Conservation (phyloP, 2,888 invertebrate species). For the Aleiodes alternator region DNA sequence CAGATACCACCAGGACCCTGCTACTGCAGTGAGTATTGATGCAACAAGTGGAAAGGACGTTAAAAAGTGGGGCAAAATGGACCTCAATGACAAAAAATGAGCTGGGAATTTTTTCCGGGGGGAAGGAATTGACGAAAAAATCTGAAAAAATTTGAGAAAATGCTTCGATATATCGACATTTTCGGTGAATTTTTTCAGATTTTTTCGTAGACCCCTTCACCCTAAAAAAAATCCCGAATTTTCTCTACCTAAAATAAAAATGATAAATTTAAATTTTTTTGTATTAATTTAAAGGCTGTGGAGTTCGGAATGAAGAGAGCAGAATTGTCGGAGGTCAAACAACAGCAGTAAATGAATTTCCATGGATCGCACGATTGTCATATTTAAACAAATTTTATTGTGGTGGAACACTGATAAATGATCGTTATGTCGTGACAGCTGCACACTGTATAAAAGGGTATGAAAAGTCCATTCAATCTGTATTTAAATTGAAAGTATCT, state of each 20-base stretch:
- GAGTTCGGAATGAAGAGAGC: constrained; percentile 87
- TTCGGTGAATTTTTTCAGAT: too few relatives aligned
- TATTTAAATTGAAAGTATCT: background rate
- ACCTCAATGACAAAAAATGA: too few relatives aligned
- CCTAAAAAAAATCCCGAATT: too few relatives aligned
- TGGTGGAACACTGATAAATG: constrained; percentile 91
- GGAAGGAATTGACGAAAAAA: too few relatives aligned
- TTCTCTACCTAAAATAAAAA: background rate
- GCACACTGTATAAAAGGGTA: constrained; percentile 95
- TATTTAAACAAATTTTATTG: constrained; percentile 94
- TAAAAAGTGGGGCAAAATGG: too few relatives aligned
- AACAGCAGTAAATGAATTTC: constrained; percentile 87
- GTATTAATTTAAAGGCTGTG: constrained; percentile 81
- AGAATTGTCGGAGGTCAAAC: constrained; percentile 90
- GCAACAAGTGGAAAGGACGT: background rate
- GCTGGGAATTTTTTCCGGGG: too few relatives aligned
- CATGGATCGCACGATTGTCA: constrained; percentile 91
- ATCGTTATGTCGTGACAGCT: constrained; percentile 90
- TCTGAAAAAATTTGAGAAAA: too few relatives aligned
- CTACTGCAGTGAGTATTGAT: constrained; percentile 80
- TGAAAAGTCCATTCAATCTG: constrained; percentile 44
- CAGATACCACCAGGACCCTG: constrained; percentile 78
- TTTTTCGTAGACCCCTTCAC: too few relatives aligned
- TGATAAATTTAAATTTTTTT: background rate
- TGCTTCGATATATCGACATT: too few relatives aligned